Base-by-base conservation (phyloP, 2,888 invertebrate species). In the Seira ritae region DNA sequence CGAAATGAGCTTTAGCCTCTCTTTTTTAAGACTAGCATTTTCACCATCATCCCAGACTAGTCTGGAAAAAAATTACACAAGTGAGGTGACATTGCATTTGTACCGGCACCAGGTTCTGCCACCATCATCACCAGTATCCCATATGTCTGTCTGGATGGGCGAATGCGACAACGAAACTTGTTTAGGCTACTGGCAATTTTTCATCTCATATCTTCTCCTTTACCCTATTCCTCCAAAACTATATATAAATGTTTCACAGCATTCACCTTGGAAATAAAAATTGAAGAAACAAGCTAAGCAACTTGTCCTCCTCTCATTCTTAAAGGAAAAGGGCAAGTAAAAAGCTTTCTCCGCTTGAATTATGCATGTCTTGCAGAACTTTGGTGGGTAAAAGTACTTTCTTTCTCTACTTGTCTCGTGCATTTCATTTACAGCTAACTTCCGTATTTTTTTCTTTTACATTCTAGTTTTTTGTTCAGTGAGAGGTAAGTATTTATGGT, bases 311-410 rank as follows among this genome's bases (percentile, higher is more conserved):
- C 31, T 31, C 31, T 31, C 31, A 2, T 31, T 31, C 31, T 8
- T 31, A 31, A 31, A 31, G 31, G 8, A 19, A 24, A 15, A n/a
- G 37, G 37, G 8, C 37, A 69, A 73, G 74, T 60, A 80, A 80
- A 75, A 75, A 71, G 70, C 80, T 80, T 75, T 80, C 80, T 74
- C 80, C 70, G 74, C 73, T 80, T 80, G 80, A 80, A 80, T 80
- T 80, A 80, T 80, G 80, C 80, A 80, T 80, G 80, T 70, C 69
- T 60, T 31, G 31, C n/a, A 31, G 8, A 31, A 31, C 31, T 31
- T 31, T 31, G 31, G 31, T 31, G 31, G 31, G 31, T 31, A 31
- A 31, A 31, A 31, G 31, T 31, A 31, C 31, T 31, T 31, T 31
- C 31, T 31, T 31, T 31, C 8, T 31, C 31, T 31, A 31, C 31